A percentile compares a stretch with the other conserved stretches of the same genome.
phyloP scores from a whole-genome alignment of 2,113 vertebrate species.

The Halcyon malimbica region DNA sequence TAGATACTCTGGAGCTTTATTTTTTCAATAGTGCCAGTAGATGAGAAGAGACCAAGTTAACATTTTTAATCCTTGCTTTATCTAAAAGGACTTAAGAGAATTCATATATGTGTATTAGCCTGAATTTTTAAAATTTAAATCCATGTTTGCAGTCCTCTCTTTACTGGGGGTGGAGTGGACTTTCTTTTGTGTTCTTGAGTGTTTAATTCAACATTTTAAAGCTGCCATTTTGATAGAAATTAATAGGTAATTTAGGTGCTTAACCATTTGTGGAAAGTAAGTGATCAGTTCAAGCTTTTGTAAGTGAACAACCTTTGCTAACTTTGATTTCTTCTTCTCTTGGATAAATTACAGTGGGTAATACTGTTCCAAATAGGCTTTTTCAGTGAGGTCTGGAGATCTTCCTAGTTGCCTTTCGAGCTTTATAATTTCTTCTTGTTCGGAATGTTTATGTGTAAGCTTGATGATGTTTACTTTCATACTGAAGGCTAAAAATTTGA shows the following conservation, averaged over 20 bases:
- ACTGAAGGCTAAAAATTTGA: background rate
- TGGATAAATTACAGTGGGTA: background rate
- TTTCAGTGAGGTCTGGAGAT: background rate
- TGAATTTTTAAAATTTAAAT: background rate
- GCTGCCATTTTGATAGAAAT: background rate
- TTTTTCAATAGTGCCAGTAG: background rate
- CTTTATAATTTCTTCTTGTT: background rate
- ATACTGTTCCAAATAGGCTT: background rate
- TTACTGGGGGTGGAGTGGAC: fast-evolving
- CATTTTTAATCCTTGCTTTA: background rate
- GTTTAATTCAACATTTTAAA: background rate
- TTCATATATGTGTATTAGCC: background rate
- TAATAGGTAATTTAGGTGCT: background rate
- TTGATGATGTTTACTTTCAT: background rate
- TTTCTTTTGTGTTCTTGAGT: background rate
- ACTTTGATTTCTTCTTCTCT: background rate
- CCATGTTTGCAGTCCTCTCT: background rate
- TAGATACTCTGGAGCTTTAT: background rate
- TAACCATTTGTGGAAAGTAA: background rate
- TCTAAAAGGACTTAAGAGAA: background rate
- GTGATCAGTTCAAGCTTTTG: background rate
- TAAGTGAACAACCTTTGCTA: background rate
- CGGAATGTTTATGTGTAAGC: background rate
- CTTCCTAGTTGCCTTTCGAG: background rate
- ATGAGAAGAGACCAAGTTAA: background rate